These are phyloP conservation scores for Stictocephala bisonia DNA, from an alignment of 2,888 invertebrate genomes.

Conservation along the genomic window DNA sequence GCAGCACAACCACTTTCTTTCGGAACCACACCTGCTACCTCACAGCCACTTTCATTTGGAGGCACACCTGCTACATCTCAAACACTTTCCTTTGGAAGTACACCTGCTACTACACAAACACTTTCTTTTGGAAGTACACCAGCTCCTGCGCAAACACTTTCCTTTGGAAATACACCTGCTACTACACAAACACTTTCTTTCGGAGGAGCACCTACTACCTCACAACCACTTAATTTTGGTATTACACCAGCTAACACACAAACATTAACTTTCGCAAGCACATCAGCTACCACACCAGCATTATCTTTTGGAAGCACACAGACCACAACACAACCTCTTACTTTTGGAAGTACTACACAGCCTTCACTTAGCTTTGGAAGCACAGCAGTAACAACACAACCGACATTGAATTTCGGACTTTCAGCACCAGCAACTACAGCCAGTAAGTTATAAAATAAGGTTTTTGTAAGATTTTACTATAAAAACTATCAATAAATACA, in stretches of 20 bases:
- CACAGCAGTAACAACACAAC: slow-evolving; percentile 21
- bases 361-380: not conserved
- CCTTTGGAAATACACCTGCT: slow-evolving; percentile 11
- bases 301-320: not conserved
- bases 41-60: slow-evolving; percentile 61
- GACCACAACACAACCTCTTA: not conserved
- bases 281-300: slow-evolving; percentile 15
- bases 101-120: slow-evolving; percentile 42
- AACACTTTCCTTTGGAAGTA: slow-evolving; percentile 8
- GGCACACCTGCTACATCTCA: slow-evolving; percentile 49
- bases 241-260: slow-evolving; percentile 2
- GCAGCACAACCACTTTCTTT: slow-evolving; percentile 12
- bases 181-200: slow-evolving; percentile 18
- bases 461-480: not conserved
- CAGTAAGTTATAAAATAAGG: not conserved
- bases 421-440: slow-evolving; percentile 42
- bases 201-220: not conserved
- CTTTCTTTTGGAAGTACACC: slow-evolving; percentile 59
- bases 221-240: not conserved
- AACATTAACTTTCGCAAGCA: slow-evolving; percentile 25
- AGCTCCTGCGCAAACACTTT: slow-evolving; percentile 25
- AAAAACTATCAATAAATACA: too few relatives aligned
- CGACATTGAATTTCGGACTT: slow-evolving; percentile 27
- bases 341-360: not conserved
- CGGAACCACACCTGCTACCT: slow-evolving; percentile 58